A percentile compares a stretch with the other conserved stretches of the same genome.
These are phyloP conservation scores for Melitaea cinxia DNA, from an alignment of 1,140 invertebrate species.

Conservation along the genomic window DNA sequence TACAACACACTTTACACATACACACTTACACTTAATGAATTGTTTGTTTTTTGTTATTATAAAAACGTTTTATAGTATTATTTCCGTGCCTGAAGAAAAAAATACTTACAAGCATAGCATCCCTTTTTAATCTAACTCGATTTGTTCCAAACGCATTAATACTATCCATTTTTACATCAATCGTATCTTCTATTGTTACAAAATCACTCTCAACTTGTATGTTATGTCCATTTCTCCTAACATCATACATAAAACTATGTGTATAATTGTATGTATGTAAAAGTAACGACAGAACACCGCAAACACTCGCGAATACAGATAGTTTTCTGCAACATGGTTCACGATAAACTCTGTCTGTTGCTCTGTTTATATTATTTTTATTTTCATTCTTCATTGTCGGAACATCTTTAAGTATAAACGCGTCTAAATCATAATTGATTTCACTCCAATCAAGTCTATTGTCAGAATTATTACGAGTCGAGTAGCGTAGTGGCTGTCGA, in stretches of 20 bases:
- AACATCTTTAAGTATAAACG: slow-evolving; percentile 31
- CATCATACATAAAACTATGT: slow-evolving; percentile 46
- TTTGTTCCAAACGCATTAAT: slow-evolving; percentile 53
- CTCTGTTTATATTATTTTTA: slow-evolving; percentile 46
- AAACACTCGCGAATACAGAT: slow-evolving; percentile 62
- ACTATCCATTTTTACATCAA: slow-evolving; percentile 56
- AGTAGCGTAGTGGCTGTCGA: slow-evolving; percentile 14
- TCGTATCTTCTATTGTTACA: slow-evolving; percentile 13
- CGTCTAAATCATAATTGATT: slow-evolving; percentile 6
- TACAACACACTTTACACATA: too few species aligned
- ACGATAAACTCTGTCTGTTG: slow-evolving; percentile 18
- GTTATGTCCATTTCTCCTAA: slow-evolving; percentile 26
- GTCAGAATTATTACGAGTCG: slow-evolving; percentile 8
- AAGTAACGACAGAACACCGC: slow-evolving; percentile 65
- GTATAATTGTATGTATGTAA: slow-evolving; percentile 62
- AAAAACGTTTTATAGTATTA: too few species aligned
- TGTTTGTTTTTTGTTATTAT: too few species aligned
- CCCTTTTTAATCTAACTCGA: slow-evolving; percentile 57
- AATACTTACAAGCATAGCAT: slow-evolving; percentile 68
- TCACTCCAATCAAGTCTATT: slow-evolving; percentile 1
- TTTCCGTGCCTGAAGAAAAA: neutral
- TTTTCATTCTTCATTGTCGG: slow-evolving; percentile 43
- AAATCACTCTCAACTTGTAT: slow-evolving; percentile 22
- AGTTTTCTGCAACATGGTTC: slow-evolving; percentile 53
- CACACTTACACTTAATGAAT: too few species aligned